Evolutionary conservation across 2,113 vertebrate species (phyloP), one percentile per base, ranked within the genome.

Genomic region (Benthochromis sp.): DNA sequence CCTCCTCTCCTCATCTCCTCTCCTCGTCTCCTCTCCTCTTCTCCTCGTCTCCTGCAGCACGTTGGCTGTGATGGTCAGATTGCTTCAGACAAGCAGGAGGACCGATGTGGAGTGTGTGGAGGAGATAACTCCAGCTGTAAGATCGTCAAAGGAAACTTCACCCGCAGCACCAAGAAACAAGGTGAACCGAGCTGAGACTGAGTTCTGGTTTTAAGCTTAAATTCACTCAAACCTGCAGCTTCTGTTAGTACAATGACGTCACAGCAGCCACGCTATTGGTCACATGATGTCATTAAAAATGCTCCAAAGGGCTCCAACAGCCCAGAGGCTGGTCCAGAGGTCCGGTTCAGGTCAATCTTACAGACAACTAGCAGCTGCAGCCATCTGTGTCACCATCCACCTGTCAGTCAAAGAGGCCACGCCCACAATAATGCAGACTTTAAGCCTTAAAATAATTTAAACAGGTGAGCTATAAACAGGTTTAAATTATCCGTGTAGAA

Each of bases 61-160:
- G 98, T 99, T 9, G 98, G 99, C 38, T 99, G 99, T 76, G 99
- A 99, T 12, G 96, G 97, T 17, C 97, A 98, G 88, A 97, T 99
- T 3, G 98, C 98, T 7, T 99, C 99, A 9, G 97, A 97, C 0
- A 96, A 96, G 90, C 97, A 98, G 91, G 98, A 99, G 78, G 99
- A 99, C 90, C 97, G 97, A 45, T 99, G 99, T 84, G 99, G 99
- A 1, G 96, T 98, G 81, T 99, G 99, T 83, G 98, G 97, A 76
- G 99, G 99, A 90, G 97, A 99, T 92, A 99, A 98, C 90, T 97
- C 96, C 78, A 98, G 97, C 92, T 99, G 99, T 93, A 98, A 97
- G 86, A 96, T 98, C 84, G 92, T 99, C 89, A 99, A 99, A 94
- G 98, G 99, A 80, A 98, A 98, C 0, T 99, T 99, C 95, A 97